These are phyloP conservation scores for Columba janthina DNA, from an alignment of 2,113 vertebrate species.

Conservation along the genomic window DNA sequence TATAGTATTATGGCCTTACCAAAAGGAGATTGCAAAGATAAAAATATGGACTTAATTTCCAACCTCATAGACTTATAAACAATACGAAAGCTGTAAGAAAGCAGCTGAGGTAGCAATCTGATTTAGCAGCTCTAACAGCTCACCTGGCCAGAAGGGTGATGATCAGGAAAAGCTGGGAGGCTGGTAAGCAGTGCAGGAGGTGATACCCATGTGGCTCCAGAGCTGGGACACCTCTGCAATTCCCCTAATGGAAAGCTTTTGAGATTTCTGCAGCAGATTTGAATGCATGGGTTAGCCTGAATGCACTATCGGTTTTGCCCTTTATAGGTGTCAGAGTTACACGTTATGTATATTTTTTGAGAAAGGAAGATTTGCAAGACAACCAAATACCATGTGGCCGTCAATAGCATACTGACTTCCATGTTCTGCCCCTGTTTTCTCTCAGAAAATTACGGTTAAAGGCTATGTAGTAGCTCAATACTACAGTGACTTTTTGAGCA, in stretches of 20 bases:
- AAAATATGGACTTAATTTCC: not conserved
- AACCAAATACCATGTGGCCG: accelerated
- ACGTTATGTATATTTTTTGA: not conserved
- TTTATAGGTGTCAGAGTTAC: not conserved
- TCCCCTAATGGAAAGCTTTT: not conserved
- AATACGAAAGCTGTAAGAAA: not conserved
- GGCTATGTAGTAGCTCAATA: not conserved
- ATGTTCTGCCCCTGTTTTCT: not conserved
- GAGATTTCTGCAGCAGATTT: not conserved
- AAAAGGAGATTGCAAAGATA: not conserved
- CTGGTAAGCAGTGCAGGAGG: accelerated
- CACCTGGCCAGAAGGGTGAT: not conserved
- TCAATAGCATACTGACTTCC: not conserved
- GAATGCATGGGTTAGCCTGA: not conserved
- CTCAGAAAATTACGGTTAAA: not conserved
- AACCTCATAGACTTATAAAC: not conserved
- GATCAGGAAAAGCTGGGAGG: not conserved
- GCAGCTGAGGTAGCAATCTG: not conserved
- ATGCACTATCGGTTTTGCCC: not conserved
- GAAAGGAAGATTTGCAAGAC: accelerated
- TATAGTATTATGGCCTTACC: not conserved
- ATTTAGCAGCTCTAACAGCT: not conserved
- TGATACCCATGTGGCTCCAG: not conserved
- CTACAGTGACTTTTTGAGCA: not conserved
- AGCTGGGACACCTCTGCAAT: not conserved